A percentile compares a stretch with the other conserved stretches of the same genome.
phyloP scores from a whole-genome alignment of 30 jellyfish, hydroid and myxozoan species.

The Aurelia sp. region DNA sequence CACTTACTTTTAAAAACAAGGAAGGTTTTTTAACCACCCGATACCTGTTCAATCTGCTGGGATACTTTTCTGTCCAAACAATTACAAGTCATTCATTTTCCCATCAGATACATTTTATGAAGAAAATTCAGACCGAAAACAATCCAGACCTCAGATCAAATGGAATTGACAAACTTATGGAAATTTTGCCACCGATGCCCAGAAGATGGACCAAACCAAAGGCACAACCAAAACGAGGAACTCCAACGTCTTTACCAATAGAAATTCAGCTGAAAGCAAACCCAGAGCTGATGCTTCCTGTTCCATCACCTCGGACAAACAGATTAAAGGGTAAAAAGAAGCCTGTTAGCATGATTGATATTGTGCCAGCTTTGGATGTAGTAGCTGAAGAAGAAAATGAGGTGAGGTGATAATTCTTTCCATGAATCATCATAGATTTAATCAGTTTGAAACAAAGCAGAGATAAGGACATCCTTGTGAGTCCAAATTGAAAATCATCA shows the following conservation, averaged over 20 bases:
- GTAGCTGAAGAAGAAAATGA: neutral
- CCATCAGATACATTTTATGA: slow-evolving; percentile 63
- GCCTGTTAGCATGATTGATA: slow-evolving; percentile 38
- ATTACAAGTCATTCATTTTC: neutral
- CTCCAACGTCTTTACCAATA: slow-evolving; percentile 60
- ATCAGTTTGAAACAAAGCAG: too few species aligned
- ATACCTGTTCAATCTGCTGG: too few species aligned
- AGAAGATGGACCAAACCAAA: slow-evolving; percentile 85
- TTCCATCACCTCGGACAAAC: slow-evolving; percentile 17
- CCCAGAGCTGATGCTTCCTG: slow-evolving; percentile 63
- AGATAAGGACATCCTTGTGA: too few species aligned
- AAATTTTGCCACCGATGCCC: slow-evolving; percentile 85
- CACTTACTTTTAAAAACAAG: too few species aligned
- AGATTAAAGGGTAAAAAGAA: slow-evolving; percentile 19
- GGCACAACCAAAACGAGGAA: slow-evolving; percentile 10
- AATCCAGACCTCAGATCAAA: slow-evolving; percentile 35
- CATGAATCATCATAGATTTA: too few species aligned
- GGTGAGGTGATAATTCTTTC: too few species aligned
- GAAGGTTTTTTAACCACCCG: too few species aligned
- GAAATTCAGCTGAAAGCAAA: slow-evolving; percentile 60
- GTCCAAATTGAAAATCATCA: too few species aligned
- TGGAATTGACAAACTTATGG: slow-evolving; percentile 82
- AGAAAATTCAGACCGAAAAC: slow-evolving; percentile 52
- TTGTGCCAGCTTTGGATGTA: slow-evolving; percentile 6
- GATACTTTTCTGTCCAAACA: neutral